A percentile compares a stretch with the other conserved stretches of the same genome.
These are phyloP conservation scores for Ctenomys sociabilis DNA, from an alignment of 2,113 vertebrate species.

Conservation along the genomic window DNA sequence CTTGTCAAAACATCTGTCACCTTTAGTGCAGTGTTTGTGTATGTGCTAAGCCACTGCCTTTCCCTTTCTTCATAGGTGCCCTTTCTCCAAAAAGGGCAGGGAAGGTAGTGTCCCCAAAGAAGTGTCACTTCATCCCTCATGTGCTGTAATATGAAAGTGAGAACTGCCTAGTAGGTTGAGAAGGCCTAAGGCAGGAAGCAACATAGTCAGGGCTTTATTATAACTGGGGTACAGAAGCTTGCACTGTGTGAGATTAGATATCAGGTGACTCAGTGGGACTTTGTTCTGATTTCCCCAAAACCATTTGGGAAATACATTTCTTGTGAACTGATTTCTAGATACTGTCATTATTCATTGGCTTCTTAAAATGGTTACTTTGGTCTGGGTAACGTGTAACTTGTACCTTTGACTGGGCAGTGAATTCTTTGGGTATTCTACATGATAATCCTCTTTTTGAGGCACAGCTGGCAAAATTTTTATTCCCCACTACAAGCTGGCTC, in stretches of 20 bases:
- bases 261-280: not conserved
- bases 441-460: no score
- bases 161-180: not conserved
- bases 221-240: not conserved
- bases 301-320: not conserved
- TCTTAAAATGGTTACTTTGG: not conserved
- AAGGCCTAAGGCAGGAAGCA: not conserved
- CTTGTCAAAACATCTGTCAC: not conserved
- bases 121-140: not conserved
- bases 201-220: not conserved
- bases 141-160: not conserved
- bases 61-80: not conserved
- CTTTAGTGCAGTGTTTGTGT: rapidly evolving
- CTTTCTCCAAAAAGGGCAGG: not conserved
- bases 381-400: not conserved
- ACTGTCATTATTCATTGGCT: not conserved
- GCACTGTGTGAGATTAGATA: not conserved
- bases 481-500: no score
- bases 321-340: not conserved
- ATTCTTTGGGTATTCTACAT: not conserved
- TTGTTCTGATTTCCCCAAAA: not conserved
- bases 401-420: not conserved
- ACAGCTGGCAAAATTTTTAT: no score
- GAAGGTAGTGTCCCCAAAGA: not conserved
- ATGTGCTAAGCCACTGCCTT: not conserved